A percentile compares a stretch with the other conserved stretches of the same genome.
Evolutionary conservation across 2,797 vertebrate genomes (phyloP).

Genomic region (Poeciliopsis infans): DNA sequence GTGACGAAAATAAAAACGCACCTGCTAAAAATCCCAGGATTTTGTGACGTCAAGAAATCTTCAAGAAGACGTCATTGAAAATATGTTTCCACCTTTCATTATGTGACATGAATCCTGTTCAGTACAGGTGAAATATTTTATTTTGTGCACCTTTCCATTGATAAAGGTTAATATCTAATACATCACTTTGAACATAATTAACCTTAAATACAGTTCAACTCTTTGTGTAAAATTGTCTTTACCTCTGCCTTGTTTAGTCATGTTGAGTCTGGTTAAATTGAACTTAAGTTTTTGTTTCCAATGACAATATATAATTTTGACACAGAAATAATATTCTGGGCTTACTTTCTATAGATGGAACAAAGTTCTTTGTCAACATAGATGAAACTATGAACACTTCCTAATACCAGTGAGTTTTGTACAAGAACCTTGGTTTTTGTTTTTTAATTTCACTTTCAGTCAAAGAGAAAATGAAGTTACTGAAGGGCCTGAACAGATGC

Average conservation of each 20-base stretch:
- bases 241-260: neutral
- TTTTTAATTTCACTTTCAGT: neutral
- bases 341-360: neutral
- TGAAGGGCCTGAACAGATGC: neutral
- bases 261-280: neutral
- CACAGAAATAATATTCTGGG: neutral
- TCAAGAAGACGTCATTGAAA: neutral
- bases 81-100: neutral
- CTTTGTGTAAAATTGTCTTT: neutral
- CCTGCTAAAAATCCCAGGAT: neutral
- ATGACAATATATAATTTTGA: neutral
- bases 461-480: neutral
- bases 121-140: neutral
- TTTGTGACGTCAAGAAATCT: neutral
- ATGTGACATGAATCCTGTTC: neutral
- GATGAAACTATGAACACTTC: neutral
- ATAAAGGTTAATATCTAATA: neutral
- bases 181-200: neutral
- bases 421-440: neutral
- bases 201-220: neutral
- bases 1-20: neutral
- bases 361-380: neutral
- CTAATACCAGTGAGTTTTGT: neutral
- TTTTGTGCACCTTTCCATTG: neutral
- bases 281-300: neutral